These are phyloP conservation scores for Lampris incognitus DNA, from an alignment of 2,113 vertebrate genomes.

Conservation along the genomic window DNA sequence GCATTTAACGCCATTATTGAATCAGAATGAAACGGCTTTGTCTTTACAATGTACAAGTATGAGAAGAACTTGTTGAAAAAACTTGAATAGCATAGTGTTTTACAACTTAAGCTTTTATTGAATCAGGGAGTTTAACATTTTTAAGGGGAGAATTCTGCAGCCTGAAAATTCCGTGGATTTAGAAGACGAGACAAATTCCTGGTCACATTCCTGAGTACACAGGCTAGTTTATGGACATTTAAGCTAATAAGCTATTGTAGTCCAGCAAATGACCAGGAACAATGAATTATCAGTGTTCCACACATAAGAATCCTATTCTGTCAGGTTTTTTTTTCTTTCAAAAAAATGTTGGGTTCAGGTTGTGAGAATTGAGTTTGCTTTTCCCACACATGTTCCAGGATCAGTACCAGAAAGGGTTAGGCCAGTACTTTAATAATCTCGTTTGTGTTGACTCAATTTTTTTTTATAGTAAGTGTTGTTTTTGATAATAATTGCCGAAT, in stretches of 20 bases:
- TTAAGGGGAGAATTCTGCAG: constrained; percentile 2
- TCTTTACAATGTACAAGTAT: constrained; percentile 3
- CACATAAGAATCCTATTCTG: too few species aligned
- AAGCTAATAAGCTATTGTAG: not conserved
- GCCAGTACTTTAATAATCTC: too few species aligned
- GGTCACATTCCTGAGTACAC: constrained; percentile 20
- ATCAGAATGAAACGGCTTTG: constrained; percentile 31
- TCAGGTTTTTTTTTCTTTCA: too few species aligned
- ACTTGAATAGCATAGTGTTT: constrained; percentile 20
- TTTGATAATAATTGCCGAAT: not conserved
- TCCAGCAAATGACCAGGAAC: not conserved
- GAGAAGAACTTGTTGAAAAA: constrained; percentile 21
- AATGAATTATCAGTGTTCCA: not conserved
- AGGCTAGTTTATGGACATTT: constrained; percentile 27
- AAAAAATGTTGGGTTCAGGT: too few species aligned
- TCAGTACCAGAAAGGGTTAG: too few species aligned
- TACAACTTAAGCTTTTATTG: constrained; percentile 47
- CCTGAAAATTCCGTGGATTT: constrained; percentile 22
- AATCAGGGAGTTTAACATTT: constrained; percentile 60
- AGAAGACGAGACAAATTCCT: constrained; percentile 29
- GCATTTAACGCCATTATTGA: constrained; percentile 12
- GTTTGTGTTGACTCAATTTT: too few species aligned
- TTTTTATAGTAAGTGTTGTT: too few species aligned
- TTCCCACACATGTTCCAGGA: too few species aligned
- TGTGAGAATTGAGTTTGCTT: too few species aligned